Percentiles rank a stretch among this genome's conserved stretches.
Evolutionary conservation across 2,888 invertebrate species (phyloP).

Genomic region (Theretra japonica): DNA sequence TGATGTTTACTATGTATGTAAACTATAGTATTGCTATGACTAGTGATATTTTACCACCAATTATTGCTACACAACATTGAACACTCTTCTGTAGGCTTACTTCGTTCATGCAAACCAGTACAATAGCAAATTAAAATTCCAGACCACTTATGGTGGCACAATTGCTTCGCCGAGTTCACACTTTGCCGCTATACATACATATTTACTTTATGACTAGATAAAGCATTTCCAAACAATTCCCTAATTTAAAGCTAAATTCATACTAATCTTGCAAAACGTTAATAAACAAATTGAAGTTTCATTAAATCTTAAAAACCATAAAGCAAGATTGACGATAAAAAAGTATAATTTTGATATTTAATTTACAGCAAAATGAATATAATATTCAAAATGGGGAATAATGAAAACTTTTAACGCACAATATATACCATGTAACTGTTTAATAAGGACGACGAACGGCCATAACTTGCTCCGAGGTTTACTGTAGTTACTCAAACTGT

Average conservation of each 20-base stretch:
- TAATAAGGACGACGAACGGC: conserved; percentile 39
- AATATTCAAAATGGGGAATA: background rate
- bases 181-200: too few species aligned
- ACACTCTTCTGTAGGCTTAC: too few species aligned
- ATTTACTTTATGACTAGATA: background rate
- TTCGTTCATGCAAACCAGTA: too few species aligned
- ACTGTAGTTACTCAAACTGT: conserved; percentile 25
- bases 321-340: conserved; percentile 4
- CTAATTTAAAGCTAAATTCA: background rate
- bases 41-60: too few species aligned
- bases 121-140: too few species aligned
- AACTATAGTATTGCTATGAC: too few species aligned
- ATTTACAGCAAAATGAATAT: background rate
- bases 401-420: conserved; percentile 21
- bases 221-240: background rate
- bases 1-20: too few species aligned
- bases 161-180: too few species aligned
- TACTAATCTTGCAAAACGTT: background rate
- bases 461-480: conserved; percentile 34
- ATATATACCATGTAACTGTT: conserved; percentile 40
- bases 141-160: too few species aligned
- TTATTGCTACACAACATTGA: too few species aligned
- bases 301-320: background rate
- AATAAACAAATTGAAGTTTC: background rate
- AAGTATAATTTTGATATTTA: background rate